These are phyloP conservation scores for Pelusios castaneus DNA, from an alignment of 2,113 vertebrate genomes.

Conservation along the genomic window DNA sequence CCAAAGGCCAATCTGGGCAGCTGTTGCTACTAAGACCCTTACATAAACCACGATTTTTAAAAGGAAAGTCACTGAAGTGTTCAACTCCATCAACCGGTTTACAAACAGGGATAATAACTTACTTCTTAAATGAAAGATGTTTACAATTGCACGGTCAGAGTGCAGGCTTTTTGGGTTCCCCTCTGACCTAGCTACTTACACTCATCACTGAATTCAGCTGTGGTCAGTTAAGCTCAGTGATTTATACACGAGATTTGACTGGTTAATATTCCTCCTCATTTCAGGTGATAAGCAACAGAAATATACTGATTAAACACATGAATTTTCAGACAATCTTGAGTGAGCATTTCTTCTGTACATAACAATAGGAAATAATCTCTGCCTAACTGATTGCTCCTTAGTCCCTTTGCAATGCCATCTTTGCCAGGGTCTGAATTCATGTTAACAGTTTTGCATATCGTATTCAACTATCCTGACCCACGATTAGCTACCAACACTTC, in stretches of 20 bases:
- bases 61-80: not conserved
- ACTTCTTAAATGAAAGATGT: not conserved
- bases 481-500: not conserved
- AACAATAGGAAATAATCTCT: not conserved
- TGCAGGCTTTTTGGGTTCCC: not conserved
- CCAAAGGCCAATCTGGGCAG: not conserved
- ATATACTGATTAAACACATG: accelerated
- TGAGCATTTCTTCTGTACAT: not conserved
- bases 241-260: not conserved
- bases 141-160: not conserved
- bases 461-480: not conserved
- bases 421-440: not conserved
- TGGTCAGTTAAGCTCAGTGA: accelerated
- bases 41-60: not conserved
- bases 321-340: not conserved
- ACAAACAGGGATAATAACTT: not conserved
- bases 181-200: not conserved
- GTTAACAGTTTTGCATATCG: not conserved
- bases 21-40: not conserved
- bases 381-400: not conserved
- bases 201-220: not conserved
- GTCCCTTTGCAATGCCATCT: not conserved
- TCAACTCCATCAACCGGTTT: not conserved
- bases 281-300: not conserved
- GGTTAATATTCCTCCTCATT: not conserved